Evolutionary conservation across 2,113 vertebrate species (phyloP).

Genomic region (Struthio camelus): DNA sequence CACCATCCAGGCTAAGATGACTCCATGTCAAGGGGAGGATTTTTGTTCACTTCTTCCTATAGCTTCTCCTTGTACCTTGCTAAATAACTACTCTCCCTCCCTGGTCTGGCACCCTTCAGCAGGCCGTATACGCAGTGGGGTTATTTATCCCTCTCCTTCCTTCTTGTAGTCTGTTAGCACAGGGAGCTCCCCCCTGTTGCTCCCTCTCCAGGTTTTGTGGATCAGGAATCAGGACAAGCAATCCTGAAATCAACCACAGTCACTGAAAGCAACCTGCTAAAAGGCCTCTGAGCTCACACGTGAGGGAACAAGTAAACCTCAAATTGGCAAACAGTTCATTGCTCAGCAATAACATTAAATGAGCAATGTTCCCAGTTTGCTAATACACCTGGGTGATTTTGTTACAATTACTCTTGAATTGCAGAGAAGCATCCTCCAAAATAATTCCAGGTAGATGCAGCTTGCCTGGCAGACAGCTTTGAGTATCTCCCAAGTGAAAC

Average conservation of each 20-base stretch:
- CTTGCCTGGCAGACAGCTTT: not conserved
- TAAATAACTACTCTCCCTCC: not conserved
- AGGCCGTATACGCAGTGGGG: not conserved
- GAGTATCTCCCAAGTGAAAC: conserved; percentile 7
- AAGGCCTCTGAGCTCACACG: not conserved
- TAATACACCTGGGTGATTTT: conserved; percentile 20
- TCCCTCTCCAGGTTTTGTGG: not conserved
- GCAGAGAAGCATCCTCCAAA: not conserved
- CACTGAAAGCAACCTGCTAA: not conserved
- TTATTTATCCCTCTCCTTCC: not conserved
- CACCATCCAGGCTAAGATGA: not conserved
- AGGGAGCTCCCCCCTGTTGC: not conserved
- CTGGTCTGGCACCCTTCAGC: not conserved
- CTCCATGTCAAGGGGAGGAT: not conserved
- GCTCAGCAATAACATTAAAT: conserved; percentile 17
- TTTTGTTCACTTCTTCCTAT: not conserved
- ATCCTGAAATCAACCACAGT: not conserved
- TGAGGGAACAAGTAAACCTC: not conserved
- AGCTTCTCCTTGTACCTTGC: not conserved
- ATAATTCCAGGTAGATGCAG: not conserved
- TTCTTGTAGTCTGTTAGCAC: not conserved
- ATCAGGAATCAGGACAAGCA: not conserved
- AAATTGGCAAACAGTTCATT: conserved; percentile 12
- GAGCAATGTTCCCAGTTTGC: not conserved
- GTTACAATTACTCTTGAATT: conserved; percentile 7